Percentiles rank a stretch among this genome's conserved stretches.
Conservation (phyloP, 2,888 invertebrate genomes). For the Cataglyphis albicans region DNA sequence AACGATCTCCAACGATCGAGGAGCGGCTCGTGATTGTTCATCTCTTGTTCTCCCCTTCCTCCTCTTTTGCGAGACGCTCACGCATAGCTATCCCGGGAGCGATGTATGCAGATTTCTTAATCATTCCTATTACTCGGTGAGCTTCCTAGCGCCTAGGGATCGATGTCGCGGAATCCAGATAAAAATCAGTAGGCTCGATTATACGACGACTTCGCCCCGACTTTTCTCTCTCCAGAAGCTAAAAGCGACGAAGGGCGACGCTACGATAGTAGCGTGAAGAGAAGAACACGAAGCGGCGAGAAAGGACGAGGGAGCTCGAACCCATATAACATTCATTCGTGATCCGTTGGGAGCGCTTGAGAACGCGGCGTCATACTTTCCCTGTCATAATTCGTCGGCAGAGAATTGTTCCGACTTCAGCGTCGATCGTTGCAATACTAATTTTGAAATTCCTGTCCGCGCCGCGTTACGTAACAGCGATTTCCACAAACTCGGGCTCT, state of each 20-base stretch:
- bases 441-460: constrained; percentile 40
- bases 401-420: constrained; percentile 56
- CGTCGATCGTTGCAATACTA: constrained; percentile 33
- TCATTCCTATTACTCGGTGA: constrained; percentile 56
- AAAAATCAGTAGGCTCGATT: constrained; percentile 57
- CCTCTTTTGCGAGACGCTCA: constrained; percentile 9
- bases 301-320: constrained; percentile 27
- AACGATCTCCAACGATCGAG: constrained; percentile 57
- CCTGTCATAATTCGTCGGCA: constrained; percentile 64
- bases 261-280: constrained; percentile 26
- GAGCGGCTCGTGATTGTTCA: constrained; percentile 58
- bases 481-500: not conserved
- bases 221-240: constrained; percentile 40
- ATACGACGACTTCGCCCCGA: constrained; percentile 38
- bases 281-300: constrained; percentile 4
- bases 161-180: constrained; percentile 22
- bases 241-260: constrained; percentile 15
- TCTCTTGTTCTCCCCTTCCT: constrained; percentile 10
- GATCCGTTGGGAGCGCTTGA: constrained; percentile 70
- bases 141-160: constrained; percentile 28
- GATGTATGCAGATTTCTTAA: constrained; percentile 75
- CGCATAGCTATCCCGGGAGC: constrained; percentile 68
- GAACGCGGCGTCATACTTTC: constrained; percentile 61
- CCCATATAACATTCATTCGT: constrained; percentile 73
- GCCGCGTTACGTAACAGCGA: not conserved